A percentile compares a stretch with the other conserved stretches of the same genome.
phyloP scores from a whole-genome alignment of 2,888 invertebrate species.

The Leucania comma region DNA sequence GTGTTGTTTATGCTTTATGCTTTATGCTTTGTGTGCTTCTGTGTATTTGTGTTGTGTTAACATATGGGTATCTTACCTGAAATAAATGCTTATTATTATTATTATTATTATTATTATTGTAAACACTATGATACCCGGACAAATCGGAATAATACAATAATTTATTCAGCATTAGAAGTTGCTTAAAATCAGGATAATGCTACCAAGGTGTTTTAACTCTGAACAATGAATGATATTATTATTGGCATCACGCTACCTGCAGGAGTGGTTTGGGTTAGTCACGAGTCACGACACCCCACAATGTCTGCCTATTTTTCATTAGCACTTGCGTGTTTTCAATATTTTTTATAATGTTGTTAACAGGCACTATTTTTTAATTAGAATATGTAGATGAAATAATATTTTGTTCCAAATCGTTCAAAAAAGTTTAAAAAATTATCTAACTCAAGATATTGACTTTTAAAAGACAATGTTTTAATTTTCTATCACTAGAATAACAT shows the following conservation, averaged over 20 bases:
- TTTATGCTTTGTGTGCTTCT: no score
- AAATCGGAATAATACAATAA: slow-evolving; percentile 18
- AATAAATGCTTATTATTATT: no score
- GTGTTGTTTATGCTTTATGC: no score
- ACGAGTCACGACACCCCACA: slow-evolving; percentile 64
- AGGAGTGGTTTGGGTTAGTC: slow-evolving; percentile 76
- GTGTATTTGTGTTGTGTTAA: no score
- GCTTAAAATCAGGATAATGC: slow-evolving; percentile 30
- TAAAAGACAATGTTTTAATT: no score
- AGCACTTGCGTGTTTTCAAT: slow-evolving; percentile 55
- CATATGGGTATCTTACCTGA: no score
- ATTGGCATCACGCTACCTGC: slow-evolving; percentile 73
- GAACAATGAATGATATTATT: slow-evolving; percentile 63
- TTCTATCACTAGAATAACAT: not conserved
- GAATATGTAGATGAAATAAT: not conserved
- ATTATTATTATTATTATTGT: no score
- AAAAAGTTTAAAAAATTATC: not conserved
- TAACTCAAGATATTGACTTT: not conserved
- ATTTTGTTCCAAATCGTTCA: not conserved
- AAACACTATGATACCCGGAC: not conserved
- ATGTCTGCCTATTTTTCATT: slow-evolving; percentile 54
- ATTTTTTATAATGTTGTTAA: not conserved
- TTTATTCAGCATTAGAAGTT: slow-evolving; percentile 1
- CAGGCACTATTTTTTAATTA: slow-evolving; percentile 11
- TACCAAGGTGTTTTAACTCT: slow-evolving; percentile 38